A percentile compares a stretch with the other conserved stretches of the same genome.
Evolutionary conservation across 64 coral and sea anemone genomes (phyloP).

Genomic region (Dendrophyllia cribrosa): DNA sequence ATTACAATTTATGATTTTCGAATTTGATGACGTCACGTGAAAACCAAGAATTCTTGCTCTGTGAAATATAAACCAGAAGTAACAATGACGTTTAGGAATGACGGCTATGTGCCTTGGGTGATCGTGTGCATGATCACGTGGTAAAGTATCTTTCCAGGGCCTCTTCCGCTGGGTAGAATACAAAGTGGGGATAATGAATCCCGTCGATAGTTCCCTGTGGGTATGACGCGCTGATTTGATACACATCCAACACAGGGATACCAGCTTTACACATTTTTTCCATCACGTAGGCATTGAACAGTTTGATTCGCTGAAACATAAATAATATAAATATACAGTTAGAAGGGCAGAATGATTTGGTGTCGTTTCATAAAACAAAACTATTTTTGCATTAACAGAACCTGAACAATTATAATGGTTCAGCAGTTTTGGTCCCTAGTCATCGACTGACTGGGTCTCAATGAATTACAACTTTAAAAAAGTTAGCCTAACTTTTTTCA

Average conservation of each 20-base stretch:
- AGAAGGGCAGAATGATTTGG: neutral
- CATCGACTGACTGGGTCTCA: too few species aligned
- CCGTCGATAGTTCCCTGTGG: constrained; percentile 87
- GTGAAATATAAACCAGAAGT: too few species aligned
- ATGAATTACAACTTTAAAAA: too few species aligned
- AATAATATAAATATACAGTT: neutral
- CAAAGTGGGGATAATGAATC: constrained; percentile 79
- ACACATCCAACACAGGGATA: constrained; percentile 86
- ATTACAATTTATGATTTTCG: too few species aligned
- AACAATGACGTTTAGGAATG: neutral
- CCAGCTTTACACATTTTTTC: constrained; percentile 88
- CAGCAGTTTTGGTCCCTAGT: too few species aligned
- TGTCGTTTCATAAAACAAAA: too few species aligned
- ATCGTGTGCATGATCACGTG: neutral
- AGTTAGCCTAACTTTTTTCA: too few species aligned
- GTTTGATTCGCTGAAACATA: constrained; percentile 77
- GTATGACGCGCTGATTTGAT: constrained; percentile 82
- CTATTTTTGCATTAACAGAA: too few species aligned
- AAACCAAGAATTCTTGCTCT: too few species aligned
- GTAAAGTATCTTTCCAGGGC: constrained; percentile 78
- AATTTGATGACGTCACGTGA: too few species aligned
- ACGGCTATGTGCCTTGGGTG: neutral
- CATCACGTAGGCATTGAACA: constrained; percentile 94
- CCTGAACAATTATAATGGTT: too few species aligned
- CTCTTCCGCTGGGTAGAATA: constrained; percentile 79